phyloP scores from a whole-genome alignment of 2,113 vertebrate genomes.

The Acanthisitta chloris region DNA sequence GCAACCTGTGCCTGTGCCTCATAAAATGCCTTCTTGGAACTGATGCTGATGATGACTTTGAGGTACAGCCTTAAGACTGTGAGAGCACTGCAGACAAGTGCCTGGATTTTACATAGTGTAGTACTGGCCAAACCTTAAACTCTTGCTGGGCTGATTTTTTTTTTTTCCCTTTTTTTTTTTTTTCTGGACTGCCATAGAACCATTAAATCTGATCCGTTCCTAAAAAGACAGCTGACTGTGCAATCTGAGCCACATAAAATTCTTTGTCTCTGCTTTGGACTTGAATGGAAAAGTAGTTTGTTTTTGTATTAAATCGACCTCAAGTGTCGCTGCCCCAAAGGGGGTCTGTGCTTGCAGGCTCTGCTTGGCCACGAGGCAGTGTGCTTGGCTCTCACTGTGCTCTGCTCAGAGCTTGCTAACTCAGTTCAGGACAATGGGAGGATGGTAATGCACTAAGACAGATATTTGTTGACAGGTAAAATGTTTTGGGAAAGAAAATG shows the following conservation, averaged over 20 bases:
- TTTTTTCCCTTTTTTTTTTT: too few relatives aligned
- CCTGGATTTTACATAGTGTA: background rate
- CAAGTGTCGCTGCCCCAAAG: background rate
- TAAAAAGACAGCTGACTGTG: conserved; percentile 41
- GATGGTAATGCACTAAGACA: background rate
- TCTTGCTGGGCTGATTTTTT: background rate
- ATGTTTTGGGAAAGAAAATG: background rate
- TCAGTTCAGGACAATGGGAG: background rate
- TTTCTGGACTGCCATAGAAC: background rate
- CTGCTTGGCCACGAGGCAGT: background rate
- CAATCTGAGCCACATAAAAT: background rate
- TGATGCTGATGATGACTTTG: background rate
- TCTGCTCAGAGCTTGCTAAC: background rate
- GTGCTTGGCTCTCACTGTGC: background rate
- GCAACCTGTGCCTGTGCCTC: background rate
- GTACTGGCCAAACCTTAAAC: background rate
- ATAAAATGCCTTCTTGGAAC: background rate
- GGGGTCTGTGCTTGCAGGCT: conserved; percentile 37
- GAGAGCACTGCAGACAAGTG: background rate
- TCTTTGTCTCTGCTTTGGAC: conserved; percentile 20
- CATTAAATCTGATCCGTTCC: background rate
- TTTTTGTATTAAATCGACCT: conserved; percentile 5
- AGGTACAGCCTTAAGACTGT: fast-evolving
- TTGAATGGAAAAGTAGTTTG: conserved; percentile 43
- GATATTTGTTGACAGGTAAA: background rate